Conservation (phyloP, 2,797 vertebrate genomes). For the Eutrigla gurnardus region DNA sequence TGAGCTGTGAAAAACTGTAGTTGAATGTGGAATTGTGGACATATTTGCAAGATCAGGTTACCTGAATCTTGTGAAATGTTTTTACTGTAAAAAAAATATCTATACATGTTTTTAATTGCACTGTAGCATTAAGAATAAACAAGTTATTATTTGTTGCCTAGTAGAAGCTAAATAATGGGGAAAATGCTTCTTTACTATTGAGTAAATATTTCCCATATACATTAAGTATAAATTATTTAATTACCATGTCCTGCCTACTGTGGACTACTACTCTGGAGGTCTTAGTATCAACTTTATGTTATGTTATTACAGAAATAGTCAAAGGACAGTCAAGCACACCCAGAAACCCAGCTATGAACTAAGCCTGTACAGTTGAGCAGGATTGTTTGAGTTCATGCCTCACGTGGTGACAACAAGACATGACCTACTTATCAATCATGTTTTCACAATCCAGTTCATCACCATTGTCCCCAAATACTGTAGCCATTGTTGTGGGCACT, state of each 20-base stretch:
- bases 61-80: neutral
- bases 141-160: neutral
- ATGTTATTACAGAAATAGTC: slow-evolving; percentile 8
- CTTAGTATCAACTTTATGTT: neutral
- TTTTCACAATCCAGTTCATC: slow-evolving; percentile 77
- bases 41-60: neutral
- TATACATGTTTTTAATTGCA: neutral
- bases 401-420: slow-evolving; percentile 79
- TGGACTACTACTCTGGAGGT: neutral
- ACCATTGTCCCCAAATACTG: slow-evolving; percentile 79
- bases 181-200: neutral
- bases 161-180: neutral
- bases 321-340: slow-evolving; percentile 34
- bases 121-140: neutral
- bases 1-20: slow-evolving; percentile 17
- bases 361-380: slow-evolving; percentile 48
- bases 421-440: slow-evolving; percentile 85
- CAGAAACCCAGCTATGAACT: slow-evolving; percentile 52
- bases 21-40: slow-evolving; percentile 8
- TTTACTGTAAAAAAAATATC: neutral
- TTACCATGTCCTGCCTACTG: neutral
- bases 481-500: slow-evolving; percentile 76
- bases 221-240: neutral
- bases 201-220: neutral
- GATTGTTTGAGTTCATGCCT: slow-evolving; percentile 77